Conservation (phyloP, 2,797 vertebrate species). For the Cichlasoma orientale region DNA sequence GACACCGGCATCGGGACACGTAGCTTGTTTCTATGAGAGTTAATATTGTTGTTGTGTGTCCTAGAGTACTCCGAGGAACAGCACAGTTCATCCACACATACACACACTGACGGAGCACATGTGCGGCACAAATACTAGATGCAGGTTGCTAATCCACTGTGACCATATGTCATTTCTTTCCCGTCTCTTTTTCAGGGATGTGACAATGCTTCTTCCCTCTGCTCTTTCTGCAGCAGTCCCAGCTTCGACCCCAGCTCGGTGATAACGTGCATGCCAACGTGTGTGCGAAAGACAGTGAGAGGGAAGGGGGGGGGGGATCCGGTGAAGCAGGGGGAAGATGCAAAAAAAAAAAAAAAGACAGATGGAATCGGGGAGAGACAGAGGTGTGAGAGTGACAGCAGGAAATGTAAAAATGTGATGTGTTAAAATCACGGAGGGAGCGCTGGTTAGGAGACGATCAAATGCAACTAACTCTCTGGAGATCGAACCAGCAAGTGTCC, state of each 20-base stretch:
- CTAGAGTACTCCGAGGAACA: slow-evolving; percentile 33
- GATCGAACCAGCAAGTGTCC: slow-evolving; percentile 55
- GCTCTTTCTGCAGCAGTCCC: slow-evolving; percentile 54
- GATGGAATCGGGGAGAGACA: slow-evolving; percentile 46
- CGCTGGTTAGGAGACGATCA: slow-evolving; percentile 49
- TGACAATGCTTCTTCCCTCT: slow-evolving; percentile 44
- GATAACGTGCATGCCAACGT: slow-evolving; percentile 52
- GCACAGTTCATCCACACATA: slow-evolving; percentile 45
- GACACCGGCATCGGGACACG: slow-evolving; percentile 76
- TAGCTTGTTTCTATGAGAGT: slow-evolving; percentile 18
- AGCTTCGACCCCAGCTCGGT: slow-evolving; percentile 40
- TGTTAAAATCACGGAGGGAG: slow-evolving; percentile 32
- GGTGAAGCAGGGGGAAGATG: slow-evolving; percentile 26
- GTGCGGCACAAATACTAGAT: slow-evolving; percentile 24
- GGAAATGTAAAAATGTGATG: slow-evolving; percentile 44
- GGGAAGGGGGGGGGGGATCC: slow-evolving; percentile 21
- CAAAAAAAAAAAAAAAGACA: slow-evolving; percentile 34
- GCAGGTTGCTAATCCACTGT: slow-evolving; percentile 59
- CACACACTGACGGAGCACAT: slow-evolving; percentile 28
- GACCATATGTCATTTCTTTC: slow-evolving; percentile 38
- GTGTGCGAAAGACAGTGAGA: slow-evolving; percentile 47
- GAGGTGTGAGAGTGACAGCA: slow-evolving; percentile 47
- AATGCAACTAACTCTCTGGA: slow-evolving; percentile 57
- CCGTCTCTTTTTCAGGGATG: slow-evolving; percentile 18
- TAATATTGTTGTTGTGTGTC: slow-evolving; percentile 39